Conservation (phyloP, 2,113 vertebrate genomes). For the Bothrops jararaca region DNA sequence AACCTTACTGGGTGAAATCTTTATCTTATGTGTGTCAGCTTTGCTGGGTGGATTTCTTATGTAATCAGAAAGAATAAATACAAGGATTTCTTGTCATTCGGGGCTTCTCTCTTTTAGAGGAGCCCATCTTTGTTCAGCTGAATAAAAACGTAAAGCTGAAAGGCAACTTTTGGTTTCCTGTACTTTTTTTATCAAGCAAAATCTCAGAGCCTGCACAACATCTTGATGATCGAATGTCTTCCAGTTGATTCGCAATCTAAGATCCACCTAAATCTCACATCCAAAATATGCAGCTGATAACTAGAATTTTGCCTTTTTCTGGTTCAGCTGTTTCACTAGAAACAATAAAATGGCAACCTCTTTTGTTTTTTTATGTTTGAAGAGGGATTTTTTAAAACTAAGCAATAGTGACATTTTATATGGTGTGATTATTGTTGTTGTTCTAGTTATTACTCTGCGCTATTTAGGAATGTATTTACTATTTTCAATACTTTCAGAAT, state of each 20-base stretch:
- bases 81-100: no score
- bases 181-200: no score
- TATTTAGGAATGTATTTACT: background rate
- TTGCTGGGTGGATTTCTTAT: no score
- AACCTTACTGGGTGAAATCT: no score
- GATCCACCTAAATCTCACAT: background rate
- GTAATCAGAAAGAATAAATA: no score
- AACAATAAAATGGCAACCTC: background rate
- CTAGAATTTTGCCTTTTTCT: background rate
- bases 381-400: background rate
- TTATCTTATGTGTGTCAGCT: no score
- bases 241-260: background rate
- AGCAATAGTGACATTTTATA: background rate
- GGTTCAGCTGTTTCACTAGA: background rate
- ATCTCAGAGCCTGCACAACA: no score
- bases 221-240: background rate
- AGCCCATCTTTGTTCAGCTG: no score
- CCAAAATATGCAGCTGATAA: background rate
- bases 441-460: background rate
- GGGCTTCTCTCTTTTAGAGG: no score
- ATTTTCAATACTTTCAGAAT: background rate
- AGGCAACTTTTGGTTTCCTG: no score
- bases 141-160: no score
- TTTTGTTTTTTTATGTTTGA: background rate
- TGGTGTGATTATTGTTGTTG: background rate